These are phyloP conservation scores for Cheilosia grossa DNA, from an alignment of 2,888 invertebrate genomes.

Conservation along the genomic window DNA sequence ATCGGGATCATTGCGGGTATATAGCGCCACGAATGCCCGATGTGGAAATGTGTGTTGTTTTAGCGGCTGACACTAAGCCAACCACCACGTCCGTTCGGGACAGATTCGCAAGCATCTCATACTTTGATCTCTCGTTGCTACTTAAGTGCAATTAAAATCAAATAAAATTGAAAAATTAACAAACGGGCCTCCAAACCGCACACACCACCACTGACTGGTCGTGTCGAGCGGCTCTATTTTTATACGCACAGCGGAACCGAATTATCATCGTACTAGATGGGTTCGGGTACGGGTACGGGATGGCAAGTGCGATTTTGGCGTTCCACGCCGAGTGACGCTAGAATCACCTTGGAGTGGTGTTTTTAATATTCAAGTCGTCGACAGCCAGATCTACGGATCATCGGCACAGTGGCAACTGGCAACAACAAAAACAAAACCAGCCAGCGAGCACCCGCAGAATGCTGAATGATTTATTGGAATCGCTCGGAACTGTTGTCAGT, in stretches of 20 bases:
- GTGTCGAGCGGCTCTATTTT: constrained; percentile 51
- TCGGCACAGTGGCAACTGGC: constrained; percentile 34
- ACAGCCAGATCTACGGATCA: constrained; percentile 69
- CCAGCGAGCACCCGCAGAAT: constrained; percentile 69
- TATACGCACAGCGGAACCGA: constrained; percentile 25
- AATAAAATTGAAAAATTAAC: constrained; percentile 77
- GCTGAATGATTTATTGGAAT: constrained; percentile 74
- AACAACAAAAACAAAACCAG: constrained; percentile 44
- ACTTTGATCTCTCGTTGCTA: constrained; percentile 82
- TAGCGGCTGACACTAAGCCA: constrained; percentile 68
- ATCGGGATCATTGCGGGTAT: constrained; percentile 60
- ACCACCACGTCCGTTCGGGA: constrained; percentile 3
- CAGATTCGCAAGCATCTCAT: constrained; percentile 70
- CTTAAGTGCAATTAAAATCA: constrained; percentile 82
- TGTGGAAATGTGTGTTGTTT: constrained; percentile 57
- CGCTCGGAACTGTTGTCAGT: constrained; percentile 71
- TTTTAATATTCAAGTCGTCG: constrained; percentile 74
- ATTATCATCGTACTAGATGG: not conserved
- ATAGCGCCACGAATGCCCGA: constrained; percentile 55
- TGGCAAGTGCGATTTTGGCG: constrained; percentile 65
- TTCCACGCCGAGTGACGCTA: constrained; percentile 54
- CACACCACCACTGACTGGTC: not conserved
- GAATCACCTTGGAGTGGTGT: constrained; percentile 66
- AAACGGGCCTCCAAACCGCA: constrained; percentile 40
- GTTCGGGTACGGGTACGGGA: not conserved